Evolutionary conservation across 2,888 invertebrate species (phyloP).

Genomic region (Drosophila paranaensis): DNA sequence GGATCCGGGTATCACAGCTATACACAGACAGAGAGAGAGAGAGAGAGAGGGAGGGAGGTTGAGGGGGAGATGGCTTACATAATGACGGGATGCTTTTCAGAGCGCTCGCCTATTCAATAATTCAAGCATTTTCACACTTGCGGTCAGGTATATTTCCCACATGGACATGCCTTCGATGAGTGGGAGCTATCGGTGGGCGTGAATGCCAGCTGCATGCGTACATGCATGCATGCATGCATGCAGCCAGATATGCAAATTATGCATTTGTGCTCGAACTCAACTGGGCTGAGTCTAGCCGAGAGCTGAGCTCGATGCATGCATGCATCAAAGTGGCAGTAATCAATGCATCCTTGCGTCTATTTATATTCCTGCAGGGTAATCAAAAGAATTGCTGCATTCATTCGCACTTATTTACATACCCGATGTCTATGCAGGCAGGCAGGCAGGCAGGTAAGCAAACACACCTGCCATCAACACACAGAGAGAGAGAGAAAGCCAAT

Average conservation of each 20-base stretch:
- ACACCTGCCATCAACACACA: background rate
- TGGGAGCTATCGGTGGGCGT: conserved; percentile 17
- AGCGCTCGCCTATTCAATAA: conserved; percentile 61
- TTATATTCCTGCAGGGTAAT: conserved; percentile 20
- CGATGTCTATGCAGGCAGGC: background rate
- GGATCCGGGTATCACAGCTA: conserved; percentile 7
- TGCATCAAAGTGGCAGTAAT: conserved; percentile 32
- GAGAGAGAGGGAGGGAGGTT: too few relatives aligned
- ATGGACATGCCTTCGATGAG: conserved; percentile 29
- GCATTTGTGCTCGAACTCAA: conserved; percentile 5
- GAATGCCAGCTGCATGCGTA: conserved; percentile 1
- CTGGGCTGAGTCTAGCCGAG: background rate
- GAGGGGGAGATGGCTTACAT: background rate
- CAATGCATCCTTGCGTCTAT: conserved; percentile 28
- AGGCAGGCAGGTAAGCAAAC: conserved; percentile 25
- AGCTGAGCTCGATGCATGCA: conserved; percentile 9
- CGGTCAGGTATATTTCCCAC: conserved; percentile 63
- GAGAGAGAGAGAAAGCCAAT: background rate
- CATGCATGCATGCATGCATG: background rate
- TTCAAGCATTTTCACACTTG: conserved; percentile 76
- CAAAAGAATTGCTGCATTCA: conserved; percentile 22
- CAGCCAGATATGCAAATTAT: conserved; percentile 31
- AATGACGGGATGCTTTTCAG: conserved; percentile 26
- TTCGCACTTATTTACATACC: conserved; percentile 16
- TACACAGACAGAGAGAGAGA: too few relatives aligned